Base-by-base conservation (phyloP, 2,113 vertebrate genomes). In the Lonchura striata region DNA sequence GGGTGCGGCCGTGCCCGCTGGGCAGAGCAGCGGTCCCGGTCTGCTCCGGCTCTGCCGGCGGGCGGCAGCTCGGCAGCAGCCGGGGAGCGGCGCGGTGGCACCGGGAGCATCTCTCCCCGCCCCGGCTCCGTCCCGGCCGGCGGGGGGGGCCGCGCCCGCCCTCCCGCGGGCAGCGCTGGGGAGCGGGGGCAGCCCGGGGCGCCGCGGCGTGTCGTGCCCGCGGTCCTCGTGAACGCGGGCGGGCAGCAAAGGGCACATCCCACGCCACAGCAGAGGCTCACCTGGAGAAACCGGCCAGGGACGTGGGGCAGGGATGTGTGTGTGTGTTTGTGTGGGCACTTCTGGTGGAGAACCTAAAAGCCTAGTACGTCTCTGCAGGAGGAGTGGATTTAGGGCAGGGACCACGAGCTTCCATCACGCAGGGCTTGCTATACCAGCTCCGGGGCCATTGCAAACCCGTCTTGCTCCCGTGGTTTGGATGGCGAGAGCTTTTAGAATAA, bases 151-250 rank as follows among this genome's bases (percentile, higher is more conserved):
- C 30, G 47, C 17, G 31, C 71, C 87, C 54, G 54, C 85, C 82
- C 82, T 75, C 72, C 86, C 22, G 44, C 50, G 78, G 66, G 52
- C 79, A 77, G 47, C 42, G 46, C 17, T 46, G 72, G 10, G 39
- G 47, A 69, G 37, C 46, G 33, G 6, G 63, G 61, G 50, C 72
- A 66, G 30, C 60, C 39, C 30, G 5, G 59, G 35, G 27, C 15
- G 11, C 31, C 7, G 52, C n/a, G 22, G 30, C 2, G 39, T 9
- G 39, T 18, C 46, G 17, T 39, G 64, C 39, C 19, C 13, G 37
- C 4, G 10, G 22, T 20, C 35, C 0, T 33, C 3, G 31, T 3
- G 56, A 30, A 2, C 1, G 35, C 33, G 35, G 65, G 5, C 21
- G 39, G 25, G 79, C 35, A 5, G 60, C n/a, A 19, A 12, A 47